phyloP scores from a whole-genome alignment of 2,888 invertebrate genomes.

The Eristalis intricaria region DNA sequence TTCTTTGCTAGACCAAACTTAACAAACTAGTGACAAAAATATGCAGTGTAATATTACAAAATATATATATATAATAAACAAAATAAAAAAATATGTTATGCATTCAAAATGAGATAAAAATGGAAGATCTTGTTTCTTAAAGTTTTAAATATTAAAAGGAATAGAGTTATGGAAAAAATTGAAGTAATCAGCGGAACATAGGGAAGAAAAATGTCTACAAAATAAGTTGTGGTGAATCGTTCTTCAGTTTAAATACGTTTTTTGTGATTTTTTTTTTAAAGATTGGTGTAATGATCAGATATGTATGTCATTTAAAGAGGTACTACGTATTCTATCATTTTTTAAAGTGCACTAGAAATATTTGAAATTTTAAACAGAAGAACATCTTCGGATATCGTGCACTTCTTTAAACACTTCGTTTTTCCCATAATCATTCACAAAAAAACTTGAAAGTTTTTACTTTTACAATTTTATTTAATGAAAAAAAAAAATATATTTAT shows the following conservation, averaged over 20 bases:
- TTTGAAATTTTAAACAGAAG: not conserved
- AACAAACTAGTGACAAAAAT: slow-evolving; percentile 64
- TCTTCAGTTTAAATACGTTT: not conserved
- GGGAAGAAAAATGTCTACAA: not conserved
- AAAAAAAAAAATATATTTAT: not conserved
- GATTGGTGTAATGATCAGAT: slow-evolving; percentile 27
- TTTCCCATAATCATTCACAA: slow-evolving; percentile 15
- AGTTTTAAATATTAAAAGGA: slow-evolving; percentile 7
- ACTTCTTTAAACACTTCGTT: slow-evolving; percentile 12
- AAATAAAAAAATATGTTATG: slow-evolving; percentile 22
- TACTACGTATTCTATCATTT: slow-evolving; percentile 15
- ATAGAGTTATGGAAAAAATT: slow-evolving; percentile 14
- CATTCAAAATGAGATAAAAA: slow-evolving; percentile 44
- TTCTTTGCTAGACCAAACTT: slow-evolving; percentile 48
- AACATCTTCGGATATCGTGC: not conserved
- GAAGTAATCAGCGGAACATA: slow-evolving; percentile 13
- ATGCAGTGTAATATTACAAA: slow-evolving; percentile 37
- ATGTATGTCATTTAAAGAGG: slow-evolving; percentile 44
- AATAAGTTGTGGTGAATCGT: not conserved
- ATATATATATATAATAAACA: slow-evolving; percentile 19
- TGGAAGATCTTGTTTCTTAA: slow-evolving; percentile 56
- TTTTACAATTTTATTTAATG: not conserved
- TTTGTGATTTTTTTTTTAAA: not conserved
- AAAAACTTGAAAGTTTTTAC: not conserved
- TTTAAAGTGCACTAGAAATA: slow-evolving; percentile 4